Evolutionary conservation across 2,797 vertebrate genomes (phyloP), one percentile per base, ranked within the genome.

Genomic region (Periparus ater): DNA sequence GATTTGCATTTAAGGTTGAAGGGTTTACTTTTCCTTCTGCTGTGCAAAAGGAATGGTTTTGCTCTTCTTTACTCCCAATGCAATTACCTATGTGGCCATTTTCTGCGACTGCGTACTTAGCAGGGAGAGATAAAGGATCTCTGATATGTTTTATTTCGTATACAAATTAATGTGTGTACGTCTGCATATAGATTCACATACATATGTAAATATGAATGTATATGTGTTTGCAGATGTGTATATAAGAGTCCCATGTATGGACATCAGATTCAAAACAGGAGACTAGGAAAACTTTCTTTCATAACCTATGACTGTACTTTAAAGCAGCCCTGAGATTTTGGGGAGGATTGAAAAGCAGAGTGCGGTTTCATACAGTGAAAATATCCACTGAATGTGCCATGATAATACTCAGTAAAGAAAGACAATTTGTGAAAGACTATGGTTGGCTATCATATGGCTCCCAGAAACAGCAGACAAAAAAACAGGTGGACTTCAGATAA

Each of bases 1-100:
- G 60, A 38, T 65, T 92, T 68, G 79, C 50, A 84, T 90, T 76
- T 90, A 91, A 91, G 40, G 44, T 23, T 88, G 73, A 71, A 61
- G 27, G 32, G 45, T 82, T 92, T 60, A 6, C 57, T 96, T 50
- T 74, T 71, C 34, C 65, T 89, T 71, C 77, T 71, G 25, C 51
- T 76, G 27, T 32, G 57, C 29, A 36, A 66, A 81, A 83, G 47
- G 16, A 62, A 32, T 18, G 17, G 13, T 17, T 90, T 89, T 92
- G 29, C 29, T 71, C 45, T 26, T 61, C 63, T 65, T 89, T 77
- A 20, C 11, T 71, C 38, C 26, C 6, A 32, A 4, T 34, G 30
- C 40, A 38, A 8, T 65, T 18, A 65, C 13, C 54, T 55, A 8
- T 44, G 25, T 17, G 42, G 51, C 22, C 47, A 30, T 90, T 83